Conservation (phyloP, 2,113 vertebrate genomes). For the Pipra filicauda region DNA sequence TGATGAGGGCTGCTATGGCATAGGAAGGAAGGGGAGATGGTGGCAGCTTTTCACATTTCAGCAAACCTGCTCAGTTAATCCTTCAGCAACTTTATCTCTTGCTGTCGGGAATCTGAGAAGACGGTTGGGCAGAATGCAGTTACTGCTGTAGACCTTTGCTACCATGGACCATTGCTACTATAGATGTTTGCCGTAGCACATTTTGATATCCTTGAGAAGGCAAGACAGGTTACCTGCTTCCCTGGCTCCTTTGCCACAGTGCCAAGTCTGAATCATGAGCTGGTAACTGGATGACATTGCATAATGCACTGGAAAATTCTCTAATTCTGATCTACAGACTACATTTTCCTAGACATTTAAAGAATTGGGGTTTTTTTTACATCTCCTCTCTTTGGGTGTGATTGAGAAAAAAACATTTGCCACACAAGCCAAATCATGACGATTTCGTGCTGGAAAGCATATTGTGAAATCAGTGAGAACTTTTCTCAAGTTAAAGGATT, state of each 20-base stretch:
- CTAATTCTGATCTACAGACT: neutral
- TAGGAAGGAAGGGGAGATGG: neutral
- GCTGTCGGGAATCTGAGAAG: neutral
- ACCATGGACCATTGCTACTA: neutral
- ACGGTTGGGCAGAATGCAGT: neutral
- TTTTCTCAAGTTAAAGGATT: neutral
- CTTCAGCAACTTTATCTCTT: neutral
- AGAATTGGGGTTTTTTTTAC: neutral
- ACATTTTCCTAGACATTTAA: neutral
- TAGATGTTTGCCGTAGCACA: fast-evolving
- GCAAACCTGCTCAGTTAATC: neutral
- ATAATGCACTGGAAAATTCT: neutral
- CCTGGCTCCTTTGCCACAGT: neutral
- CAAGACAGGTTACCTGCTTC: neutral
- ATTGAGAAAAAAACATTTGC: neutral
- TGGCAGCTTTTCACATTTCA: neutral
- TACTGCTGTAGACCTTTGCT: neutral
- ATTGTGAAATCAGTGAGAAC: neutral
- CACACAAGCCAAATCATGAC: neutral
- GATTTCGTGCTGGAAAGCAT: neutral
- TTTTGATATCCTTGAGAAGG: neutral
- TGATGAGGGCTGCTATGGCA: neutral
- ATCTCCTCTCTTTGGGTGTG: neutral
- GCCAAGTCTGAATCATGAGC: neutral
- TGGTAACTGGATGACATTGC: neutral